Evolutionary conservation across 2,888 invertebrate genomes (phyloP), one percentile per base, ranked within the genome.

Genomic region (Athalia cordata): DNA sequence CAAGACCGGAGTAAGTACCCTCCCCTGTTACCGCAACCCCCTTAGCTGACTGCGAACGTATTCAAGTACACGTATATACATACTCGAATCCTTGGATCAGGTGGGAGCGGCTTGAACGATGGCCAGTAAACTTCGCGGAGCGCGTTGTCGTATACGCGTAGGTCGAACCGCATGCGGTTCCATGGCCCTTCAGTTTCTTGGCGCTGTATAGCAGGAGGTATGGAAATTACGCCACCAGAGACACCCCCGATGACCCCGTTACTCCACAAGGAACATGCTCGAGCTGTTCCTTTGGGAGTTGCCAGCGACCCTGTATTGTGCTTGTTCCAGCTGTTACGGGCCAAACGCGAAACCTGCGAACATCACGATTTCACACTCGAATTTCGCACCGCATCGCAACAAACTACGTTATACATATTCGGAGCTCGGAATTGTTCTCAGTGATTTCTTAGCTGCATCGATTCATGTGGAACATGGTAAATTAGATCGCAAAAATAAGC

Each of bases 1-100:
- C 85, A 84, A 83, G 87, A 85, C 85, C 84, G 84, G 85, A 85
- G 84, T 85, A 84, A 87, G 85, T 86, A 83, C 84, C 83, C 81
- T 82, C 83, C 62, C 77, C 13, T 62, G 61, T 64, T 61, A 9
- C 74, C 61, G 47, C 61, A 9, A 47, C 45, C 47, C 59, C 59
- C 72, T 9, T 15, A n/a, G 59, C 9, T 7, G 55, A 59, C 72
- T 72, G 47, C 13, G 72, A 52, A 52, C 68, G 9, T 62, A 15
- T 9, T 29, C 7, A 47, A 43, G 29, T 29, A 29, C 29, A 29
- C 29, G 72, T 59, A 47, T 45, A 72, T 72, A n/a, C n/a, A 72
- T 59, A 55, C 47, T 72, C 57, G 72, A 72, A 72, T 52, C 52
- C 59, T 72, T 11, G 50, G 29, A 29, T 29, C 29, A 75, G 75